Evolutionary conservation across 2,888 invertebrate species (phyloP), one percentile per base, ranked within the genome.

Genomic region (Eulithis testata): DNA sequence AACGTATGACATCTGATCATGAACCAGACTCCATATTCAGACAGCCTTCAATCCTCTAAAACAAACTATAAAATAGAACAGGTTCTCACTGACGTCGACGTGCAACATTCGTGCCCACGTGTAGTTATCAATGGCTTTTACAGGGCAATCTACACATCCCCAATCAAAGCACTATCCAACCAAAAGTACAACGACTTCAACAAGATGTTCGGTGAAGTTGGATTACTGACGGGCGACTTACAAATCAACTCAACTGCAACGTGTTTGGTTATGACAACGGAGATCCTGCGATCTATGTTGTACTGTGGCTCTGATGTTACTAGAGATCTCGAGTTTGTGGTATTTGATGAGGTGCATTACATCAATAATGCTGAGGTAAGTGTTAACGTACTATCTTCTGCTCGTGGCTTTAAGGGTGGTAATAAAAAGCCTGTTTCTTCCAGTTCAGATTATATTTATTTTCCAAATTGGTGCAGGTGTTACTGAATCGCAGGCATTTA

Each of bases 331-430:
- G 99, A 99, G 86, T 99, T 98, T 93, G 99, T 99, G 3, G 98
- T 99, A 78, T 99, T 99, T 84, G 99, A 99, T 88, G 99, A 99
- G 92, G 99, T 99, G 7, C 99, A 99, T 87, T 99, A 99, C 82
- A 98, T 99, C 71, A 99, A 99, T 87, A 98, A 99, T 89, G 95
- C 96, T 50, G 98, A 98, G 92, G 97, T 97, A 77, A 81, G 84
- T 61, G 45, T 31, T 31, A 6, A 31, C 31, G 6, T 31, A 31
- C 31, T 31, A 31, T 4, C 31, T 31, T 31, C 0, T 31, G 31
- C 31, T 6, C 31, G 4, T 31, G 3, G 4, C 31, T 31, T 2
- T 31, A 31, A 31, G 31, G 31, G 6, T 31, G 31, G 31, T 31
- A 31, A 31, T 31, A 6, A 31, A 31, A 31, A 31, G 4, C 31